Evolutionary conservation across 1,140 invertebrate genomes (phyloP), one percentile per base, ranked within the genome.

Genomic region (Cecropterus lyciades): DNA sequence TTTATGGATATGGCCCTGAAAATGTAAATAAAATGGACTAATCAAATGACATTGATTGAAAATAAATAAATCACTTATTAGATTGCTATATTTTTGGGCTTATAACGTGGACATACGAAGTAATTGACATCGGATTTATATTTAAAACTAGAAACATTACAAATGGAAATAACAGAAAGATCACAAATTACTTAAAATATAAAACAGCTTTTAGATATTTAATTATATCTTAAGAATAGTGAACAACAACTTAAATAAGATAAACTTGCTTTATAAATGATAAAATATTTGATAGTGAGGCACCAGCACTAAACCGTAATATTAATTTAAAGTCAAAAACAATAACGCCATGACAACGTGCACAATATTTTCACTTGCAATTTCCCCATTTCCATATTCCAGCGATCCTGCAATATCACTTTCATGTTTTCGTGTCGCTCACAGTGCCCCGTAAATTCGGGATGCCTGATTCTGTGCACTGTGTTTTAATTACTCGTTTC

Each of bases 401-500:
- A 67, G 53, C 69, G 65, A 64, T 43, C 77, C 65, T 65, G 72
- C 75, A 82, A 80, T 79, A 82, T 76, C 77, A 82, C 76, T 79
- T 76, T 77, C 65, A 65, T 82, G 79, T 83, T 80, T 80, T 82
- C 78, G 75, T 70, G 77, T 82, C 79, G 67, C 67, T 78, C 81
- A 79, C 72, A 67, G 75, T 69, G 71, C 69, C 76, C 80, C 82
- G 86, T 91, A 84, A 82, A 90, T 86, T 84, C 80, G 77, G 82
- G 84, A 83, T 74, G 85, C 80, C 85, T 88, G 86, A 92, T 91
- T 91, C 83, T 85, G 80, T 87, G 82, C 85, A 85, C 81, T 82
- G 87, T 88, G 84, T 92, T 93, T 93, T 93, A 93, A 92, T 92
- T 92, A 92, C 87, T 89, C 84, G 88, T 89, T 92, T 89, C 82